Conservation (phyloP, 2,113 vertebrate species). For the Progne subis region DNA sequence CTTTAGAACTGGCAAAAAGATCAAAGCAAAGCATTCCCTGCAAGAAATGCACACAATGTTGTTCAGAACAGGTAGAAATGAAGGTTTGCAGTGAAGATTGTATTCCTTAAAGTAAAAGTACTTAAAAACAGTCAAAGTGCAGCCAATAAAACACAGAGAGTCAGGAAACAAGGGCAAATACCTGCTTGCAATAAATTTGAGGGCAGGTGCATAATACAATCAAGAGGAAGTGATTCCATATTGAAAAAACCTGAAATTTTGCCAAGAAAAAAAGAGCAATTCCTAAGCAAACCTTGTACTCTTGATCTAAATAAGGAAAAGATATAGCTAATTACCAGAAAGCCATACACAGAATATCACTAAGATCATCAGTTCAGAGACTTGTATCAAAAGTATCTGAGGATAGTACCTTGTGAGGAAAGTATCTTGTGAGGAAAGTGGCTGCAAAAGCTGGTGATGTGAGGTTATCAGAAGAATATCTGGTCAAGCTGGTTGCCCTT, state of each 20-base stretch:
- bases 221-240: neutral
- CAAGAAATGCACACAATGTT: neutral
- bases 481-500: neutral
- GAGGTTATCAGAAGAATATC: neutral
- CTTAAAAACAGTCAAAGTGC: neutral
- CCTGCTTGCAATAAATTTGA: neutral
- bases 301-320: neutral
- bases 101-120: neutral
- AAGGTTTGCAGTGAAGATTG: neutral
- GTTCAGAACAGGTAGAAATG: constrained; percentile 14
- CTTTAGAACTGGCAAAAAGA: constrained; percentile 48
- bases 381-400: neutral
- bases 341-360: neutral
- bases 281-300: neutral
- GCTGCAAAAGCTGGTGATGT: neutral
- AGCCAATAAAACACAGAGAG: neutral
- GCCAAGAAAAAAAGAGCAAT: neutral
- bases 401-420: neutral
- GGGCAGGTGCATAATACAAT: neutral
- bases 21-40: constrained; percentile 35
- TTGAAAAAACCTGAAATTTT: neutral
- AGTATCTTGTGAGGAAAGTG: neutral
- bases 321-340: neutral
- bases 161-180: neutral
- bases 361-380: neutral